Conservation (phyloP, 2,113 vertebrate species). For the Tilapia sparmanii region DNA sequence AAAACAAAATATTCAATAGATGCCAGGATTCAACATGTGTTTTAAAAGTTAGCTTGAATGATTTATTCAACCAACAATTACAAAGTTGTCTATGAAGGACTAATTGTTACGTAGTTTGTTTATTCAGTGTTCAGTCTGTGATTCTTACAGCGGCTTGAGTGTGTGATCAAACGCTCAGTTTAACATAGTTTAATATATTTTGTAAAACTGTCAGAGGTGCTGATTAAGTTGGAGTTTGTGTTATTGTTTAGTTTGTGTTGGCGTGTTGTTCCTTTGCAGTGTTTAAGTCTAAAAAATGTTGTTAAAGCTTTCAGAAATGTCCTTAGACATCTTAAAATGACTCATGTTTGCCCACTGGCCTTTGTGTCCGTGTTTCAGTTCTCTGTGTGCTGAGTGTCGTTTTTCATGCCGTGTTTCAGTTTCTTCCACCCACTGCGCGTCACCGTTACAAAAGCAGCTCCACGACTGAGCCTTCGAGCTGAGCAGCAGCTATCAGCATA, state of each 20-base stretch:
- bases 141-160: fast-evolving
- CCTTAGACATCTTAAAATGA: neutral
- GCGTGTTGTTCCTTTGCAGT: neutral
- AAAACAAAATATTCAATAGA: neutral
- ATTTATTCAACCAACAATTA: neutral
- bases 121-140: neutral
- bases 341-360: fast-evolving
- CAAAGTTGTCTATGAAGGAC: neutral
- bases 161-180: neutral
- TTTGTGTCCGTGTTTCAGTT: neutral
- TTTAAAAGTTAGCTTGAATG: neutral
- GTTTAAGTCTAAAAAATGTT: neutral
- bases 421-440: fast-evolving
- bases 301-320: neutral
- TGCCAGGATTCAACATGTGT: neutral
- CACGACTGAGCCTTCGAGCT: neutral
- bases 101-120: neutral
- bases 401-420: neutral
- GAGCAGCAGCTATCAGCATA: neutral
- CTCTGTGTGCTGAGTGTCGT: neutral
- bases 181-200: neutral
- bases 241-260: neutral
- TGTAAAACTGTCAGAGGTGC: neutral
- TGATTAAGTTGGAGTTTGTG: neutral
- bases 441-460: neutral